Base-by-base conservation (phyloP, 1,140 invertebrate species). In the Drosophila ambigua region DNA sequence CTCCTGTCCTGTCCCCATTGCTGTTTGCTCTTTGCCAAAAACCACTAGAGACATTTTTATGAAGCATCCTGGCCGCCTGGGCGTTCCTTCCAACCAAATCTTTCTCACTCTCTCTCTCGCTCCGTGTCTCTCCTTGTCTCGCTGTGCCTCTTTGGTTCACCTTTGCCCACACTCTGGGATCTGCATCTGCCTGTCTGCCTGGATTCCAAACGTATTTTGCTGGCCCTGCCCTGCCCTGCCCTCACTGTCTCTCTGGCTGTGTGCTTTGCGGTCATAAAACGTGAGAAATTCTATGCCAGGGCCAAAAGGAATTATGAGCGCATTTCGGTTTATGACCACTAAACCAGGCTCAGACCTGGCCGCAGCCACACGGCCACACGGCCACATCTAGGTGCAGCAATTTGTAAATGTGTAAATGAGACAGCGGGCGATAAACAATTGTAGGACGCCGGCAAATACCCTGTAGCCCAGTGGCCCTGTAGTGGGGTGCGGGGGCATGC, bases 301-400 rank as follows among this genome's bases (percentile, higher is more conserved):
- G 51, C 58, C 65, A 39, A 72, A 53, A 79, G 66, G 71, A 87
- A 87, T 88, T 88, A 87, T 87, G 78, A 82, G 82, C 69, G 66
- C 77, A 88, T 87, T 88, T 77, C 57, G 75, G 63, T 87, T 87
- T 88, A 88, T 83, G 72, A 77, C 63, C 84, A 88, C 83, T 88
- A 87, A 87, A 83, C 52, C 78, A 69, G 78, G 61, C 73, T 58
- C 82, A 84, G 68, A 53, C 65, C 51, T 41, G 39, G 23, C 8
- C 31, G 7, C 15, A n/a, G 16, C 31, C 20, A 28, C 46, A 44
- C 0, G 23, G n/a, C 41, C 20, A 4, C 7, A 23, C 28, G 69
- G 13, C 49, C 28, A 44, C 23, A 24, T 24, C 31, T 39, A 59
- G 63, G 49, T 46, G 54, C 3, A 79, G 68, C 72, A 85, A 77